phyloP scores from a whole-genome alignment of 2,797 vertebrate species.

The Helarctos malayanus region DNA sequence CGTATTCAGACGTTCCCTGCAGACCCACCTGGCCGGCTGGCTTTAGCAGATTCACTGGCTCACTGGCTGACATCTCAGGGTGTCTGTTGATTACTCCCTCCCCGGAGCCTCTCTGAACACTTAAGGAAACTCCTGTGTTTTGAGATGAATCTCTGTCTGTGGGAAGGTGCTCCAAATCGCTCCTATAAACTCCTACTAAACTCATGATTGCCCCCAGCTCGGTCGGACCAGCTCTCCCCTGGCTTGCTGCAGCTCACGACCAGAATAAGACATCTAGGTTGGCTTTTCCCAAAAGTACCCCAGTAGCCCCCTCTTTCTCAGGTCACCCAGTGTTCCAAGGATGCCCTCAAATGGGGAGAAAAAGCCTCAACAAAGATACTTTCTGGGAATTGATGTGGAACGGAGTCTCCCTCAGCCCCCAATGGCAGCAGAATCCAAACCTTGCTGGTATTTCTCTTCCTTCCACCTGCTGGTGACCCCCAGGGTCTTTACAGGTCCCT shows the following conservation, averaged over 20 bases:
- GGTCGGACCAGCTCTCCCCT: background rate
- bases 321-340: background rate
- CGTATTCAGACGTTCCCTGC: accelerated
- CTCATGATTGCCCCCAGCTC: background rate
- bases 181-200: conserved; percentile 72
- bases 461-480: background rate
- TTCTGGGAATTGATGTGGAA: background rate
- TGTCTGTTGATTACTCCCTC: background rate
- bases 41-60: too few species aligned
- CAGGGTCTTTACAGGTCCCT: background rate
- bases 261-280: background rate
- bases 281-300: background rate
- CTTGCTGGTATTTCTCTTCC: background rate
- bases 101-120: conserved; percentile 56
- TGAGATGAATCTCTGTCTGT: conserved; percentile 69
- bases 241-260: conserved; percentile 71
- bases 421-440: background rate
- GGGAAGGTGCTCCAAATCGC: conserved; percentile 67
- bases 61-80: background rate
- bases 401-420: background rate
- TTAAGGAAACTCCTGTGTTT: conserved; percentile 76
- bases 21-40: background rate
- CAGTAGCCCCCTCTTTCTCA: background rate
- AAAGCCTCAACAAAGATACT: background rate
- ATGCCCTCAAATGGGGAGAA: background rate